Percentiles rank a stretch among this genome's conserved stretches.
These are phyloP conservation scores for Heliothis subflexa DNA, from an alignment of 1,140 invertebrate species.

Conservation along the genomic window DNA sequence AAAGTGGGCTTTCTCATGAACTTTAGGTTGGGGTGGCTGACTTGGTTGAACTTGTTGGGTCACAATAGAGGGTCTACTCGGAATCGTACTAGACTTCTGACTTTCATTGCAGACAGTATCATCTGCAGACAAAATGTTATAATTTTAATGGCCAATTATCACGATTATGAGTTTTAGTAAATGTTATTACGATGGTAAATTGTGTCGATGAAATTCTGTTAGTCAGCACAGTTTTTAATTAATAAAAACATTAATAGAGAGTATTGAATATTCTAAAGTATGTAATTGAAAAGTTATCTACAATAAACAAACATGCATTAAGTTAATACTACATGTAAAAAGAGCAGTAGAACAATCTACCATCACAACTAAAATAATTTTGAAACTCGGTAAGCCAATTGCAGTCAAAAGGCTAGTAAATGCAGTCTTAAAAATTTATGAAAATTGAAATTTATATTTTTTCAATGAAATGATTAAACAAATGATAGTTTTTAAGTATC, in stretches of 20 bases:
- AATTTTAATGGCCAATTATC: conserved; percentile 45
- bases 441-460: background rate
- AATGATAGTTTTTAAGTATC: too few species aligned
- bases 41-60: conserved; percentile 51
- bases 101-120: conserved; percentile 79
- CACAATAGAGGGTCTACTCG: conserved; percentile 67
- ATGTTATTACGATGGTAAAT: conserved; percentile 45
- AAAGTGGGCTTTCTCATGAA: conserved; percentile 73
- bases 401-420: conserved; percentile 43
- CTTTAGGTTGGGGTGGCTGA: conserved; percentile 67
- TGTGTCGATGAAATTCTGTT: conserved; percentile 2
- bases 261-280: background rate
- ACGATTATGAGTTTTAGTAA: conserved; percentile 17
- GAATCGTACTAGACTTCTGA: conserved; percentile 74
- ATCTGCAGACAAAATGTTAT: conserved; percentile 76
- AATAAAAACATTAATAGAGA: background rate
- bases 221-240: background rate
- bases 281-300: background rate
- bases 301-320: conserved; percentile 1
- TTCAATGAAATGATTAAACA: too few species aligned
- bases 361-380: conserved; percentile 38
- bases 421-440: background rate
- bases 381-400: conserved; percentile 27
- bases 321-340: background rate
- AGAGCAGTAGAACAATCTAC: conserved; percentile 10